These are phyloP conservation scores for Gyps fulvus DNA, from an alignment of 2,113 vertebrate genomes.

Conservation along the genomic window DNA sequence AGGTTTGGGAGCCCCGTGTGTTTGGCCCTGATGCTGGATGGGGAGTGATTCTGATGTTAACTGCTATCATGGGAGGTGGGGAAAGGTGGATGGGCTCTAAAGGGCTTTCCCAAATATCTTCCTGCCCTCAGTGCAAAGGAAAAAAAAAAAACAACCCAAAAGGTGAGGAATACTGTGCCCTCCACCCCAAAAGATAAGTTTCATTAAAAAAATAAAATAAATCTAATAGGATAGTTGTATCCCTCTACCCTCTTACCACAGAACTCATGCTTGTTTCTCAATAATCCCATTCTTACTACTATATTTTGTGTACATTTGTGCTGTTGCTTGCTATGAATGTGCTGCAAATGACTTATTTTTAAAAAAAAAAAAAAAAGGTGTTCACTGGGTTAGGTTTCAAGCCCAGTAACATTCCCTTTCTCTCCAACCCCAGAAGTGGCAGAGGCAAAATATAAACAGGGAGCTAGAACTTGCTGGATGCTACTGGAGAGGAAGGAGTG, in stretches of 20 bases:
- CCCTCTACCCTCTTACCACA: not conserved
- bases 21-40: not conserved
- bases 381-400: not conserved
- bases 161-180: not conserved
- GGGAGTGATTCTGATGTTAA: not conserved
- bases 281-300: not conserved
- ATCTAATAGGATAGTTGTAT: not conserved
- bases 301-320: not conserved
- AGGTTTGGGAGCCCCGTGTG: accelerated
- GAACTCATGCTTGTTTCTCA: not conserved
- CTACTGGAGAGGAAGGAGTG: not conserved
- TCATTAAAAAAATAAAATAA: not conserved
- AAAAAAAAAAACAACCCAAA: not conserved
- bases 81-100: not conserved
- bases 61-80: accelerated
- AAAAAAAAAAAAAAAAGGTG: not conserved
- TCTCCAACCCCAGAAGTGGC: not conserved
- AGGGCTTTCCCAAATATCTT: not conserved
- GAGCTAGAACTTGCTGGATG: not conserved
- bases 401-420: not conserved
- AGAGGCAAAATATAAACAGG: not conserved
- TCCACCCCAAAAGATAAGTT: not conserved
- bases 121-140: too few species aligned
- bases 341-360: not conserved
- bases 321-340: not conserved